phyloP scores from a whole-genome alignment of 2,113 vertebrate species.

The Tapirus terrestris region DNA sequence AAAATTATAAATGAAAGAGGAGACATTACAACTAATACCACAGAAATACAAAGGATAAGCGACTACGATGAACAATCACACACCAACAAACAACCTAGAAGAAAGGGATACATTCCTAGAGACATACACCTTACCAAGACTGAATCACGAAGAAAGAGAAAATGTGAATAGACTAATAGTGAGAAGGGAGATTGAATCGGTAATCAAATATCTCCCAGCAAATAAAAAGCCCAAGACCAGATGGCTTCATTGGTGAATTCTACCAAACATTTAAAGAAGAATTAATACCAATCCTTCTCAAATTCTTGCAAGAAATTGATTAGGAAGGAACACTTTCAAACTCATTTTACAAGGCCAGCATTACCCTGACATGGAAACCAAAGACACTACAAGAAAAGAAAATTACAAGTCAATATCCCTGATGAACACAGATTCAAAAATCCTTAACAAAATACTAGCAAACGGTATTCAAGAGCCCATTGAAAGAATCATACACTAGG shows the following conservation, averaged over 20 bases:
- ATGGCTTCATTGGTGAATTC: neutral
- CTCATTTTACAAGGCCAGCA: neutral
- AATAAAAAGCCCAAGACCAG: neutral
- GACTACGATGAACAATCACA: neutral
- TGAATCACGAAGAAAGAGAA: neutral
- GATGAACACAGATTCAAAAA: constrained; percentile 7
- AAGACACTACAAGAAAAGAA: neutral
- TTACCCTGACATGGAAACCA: neutral
- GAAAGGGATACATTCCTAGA: neutral
- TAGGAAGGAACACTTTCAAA: neutral
- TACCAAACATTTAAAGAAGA: neutral
- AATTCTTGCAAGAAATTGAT: neutral
- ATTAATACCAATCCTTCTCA: neutral
- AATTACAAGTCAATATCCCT: neutral
- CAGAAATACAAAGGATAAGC: neutral
- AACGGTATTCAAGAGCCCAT: neutral
- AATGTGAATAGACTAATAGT: neutral
- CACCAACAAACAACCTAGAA: neutral
- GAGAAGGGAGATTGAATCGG: neutral
- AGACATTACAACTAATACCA: neutral
- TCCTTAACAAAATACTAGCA: neutral
- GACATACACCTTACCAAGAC: neutral
- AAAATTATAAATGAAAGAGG: neutral
- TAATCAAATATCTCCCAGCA: neutral
- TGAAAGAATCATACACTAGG: neutral